Evolutionary conservation across 1,140 invertebrate species (phyloP), one percentile per base, ranked within the genome.

Genomic region (Adelges cooleyi): DNA sequence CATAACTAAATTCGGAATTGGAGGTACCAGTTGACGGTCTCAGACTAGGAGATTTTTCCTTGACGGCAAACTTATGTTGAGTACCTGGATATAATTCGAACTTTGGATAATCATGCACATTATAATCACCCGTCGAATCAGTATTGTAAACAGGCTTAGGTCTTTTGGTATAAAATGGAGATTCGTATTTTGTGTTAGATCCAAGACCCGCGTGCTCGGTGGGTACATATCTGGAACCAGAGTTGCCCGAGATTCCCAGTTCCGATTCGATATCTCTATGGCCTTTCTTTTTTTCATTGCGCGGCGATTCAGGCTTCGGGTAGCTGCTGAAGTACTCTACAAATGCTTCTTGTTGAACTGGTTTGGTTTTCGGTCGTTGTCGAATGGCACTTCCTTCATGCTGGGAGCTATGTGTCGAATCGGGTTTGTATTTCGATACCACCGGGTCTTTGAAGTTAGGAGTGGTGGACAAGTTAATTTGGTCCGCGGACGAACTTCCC

Each of bases 161-260:
- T 33, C 18, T 46, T 15, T 40, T 62, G 27, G 29, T 33, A 33
- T 46, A 29, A 62, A 62, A 62, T 46, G 56, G 56, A 15, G 56
- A 40, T 25, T 62, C 18, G 9, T 62, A 62, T 11, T 2, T 33
- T 48, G 29, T 46, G 33, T n/a, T 22, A 0, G 25, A 25, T 1
- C 27, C 11, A 1, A 36, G n/a, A 44, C 42, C 22, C 29, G 42
- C 15, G 13, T 3, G 15, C 8, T n/a, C 3, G 5, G 40, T 20
- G 4, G n/a, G 1, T 10, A 18, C 29, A 15, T 48, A 48, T 18
- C 18, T 23, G 5, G 56, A 20, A 3, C 10, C 23, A 4, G 3
- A 25, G 33, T 46, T 15, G 20, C 25, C 42, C 3, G 10, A 27
- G 15, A 20, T 59, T 46, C 25, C 42, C 29, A 46, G 9, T 13